These are phyloP conservation scores for Anthopleura xanthogrammica DNA, from an alignment of 92 coral and sea anemone species.

Conservation along the genomic window DNA sequence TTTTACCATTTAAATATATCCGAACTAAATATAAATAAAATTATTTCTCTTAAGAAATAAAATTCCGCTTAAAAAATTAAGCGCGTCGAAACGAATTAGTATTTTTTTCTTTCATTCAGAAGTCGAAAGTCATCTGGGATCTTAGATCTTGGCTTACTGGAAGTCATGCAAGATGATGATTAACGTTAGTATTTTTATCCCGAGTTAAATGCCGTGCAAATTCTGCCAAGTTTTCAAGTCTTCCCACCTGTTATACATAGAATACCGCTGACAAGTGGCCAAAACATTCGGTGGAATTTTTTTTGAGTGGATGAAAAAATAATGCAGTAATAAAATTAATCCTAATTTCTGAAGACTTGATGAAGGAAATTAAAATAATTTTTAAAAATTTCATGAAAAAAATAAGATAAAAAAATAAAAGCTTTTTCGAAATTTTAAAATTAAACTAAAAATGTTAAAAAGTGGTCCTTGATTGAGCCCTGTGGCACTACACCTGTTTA, in stretches of 20 bases:
- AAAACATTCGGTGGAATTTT: not conserved
- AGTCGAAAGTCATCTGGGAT: too few species aligned
- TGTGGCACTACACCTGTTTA: too few species aligned
- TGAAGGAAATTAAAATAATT: too few species aligned
- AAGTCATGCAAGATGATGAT: not conserved
- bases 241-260: conserved; percentile 25
- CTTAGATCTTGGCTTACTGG: not conserved
- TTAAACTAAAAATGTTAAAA: too few species aligned
- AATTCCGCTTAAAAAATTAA: not conserved
- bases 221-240: not conserved
- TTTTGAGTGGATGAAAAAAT: not conserved
- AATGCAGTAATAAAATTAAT: not conserved
- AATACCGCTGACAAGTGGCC: conserved; percentile 21
- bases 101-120: not conserved
- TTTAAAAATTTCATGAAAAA: too few species aligned
- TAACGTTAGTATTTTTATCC: not conserved
- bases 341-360: too few species aligned
- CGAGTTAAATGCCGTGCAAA: not conserved
- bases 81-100: not conserved
- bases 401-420: too few species aligned
- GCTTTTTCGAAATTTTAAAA: too few species aligned
- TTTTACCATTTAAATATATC: too few species aligned
- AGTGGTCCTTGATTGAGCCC: too few species aligned
- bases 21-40: too few species aligned
- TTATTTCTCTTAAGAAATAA: too few species aligned